Evolutionary conservation across 1,140 invertebrate species (phyloP), one percentile per base, ranked within the genome.

Genomic region (Agrypnia vestita): DNA sequence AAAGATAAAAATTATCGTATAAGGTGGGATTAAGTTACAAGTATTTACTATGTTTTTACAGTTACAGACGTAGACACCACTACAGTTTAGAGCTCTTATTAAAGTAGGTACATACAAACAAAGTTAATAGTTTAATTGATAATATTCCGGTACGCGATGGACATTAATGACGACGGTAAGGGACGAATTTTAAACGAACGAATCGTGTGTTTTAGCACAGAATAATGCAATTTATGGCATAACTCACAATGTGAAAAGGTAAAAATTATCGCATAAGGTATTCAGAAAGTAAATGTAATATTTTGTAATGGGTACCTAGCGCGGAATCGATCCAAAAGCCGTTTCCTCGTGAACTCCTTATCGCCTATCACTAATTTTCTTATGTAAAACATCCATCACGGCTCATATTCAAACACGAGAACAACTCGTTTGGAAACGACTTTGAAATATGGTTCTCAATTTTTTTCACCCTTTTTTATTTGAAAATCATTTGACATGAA

Each of bases 321-420:
- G 8, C 4, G 11, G 61, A 7, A 64, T 64, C 61, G 61, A 64
- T 64, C 61, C 61, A 25, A 64, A 64, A 64, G 35, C 61, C 35
- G 13, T 64, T 64, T 19, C 61, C 61, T 64, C 3, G 67, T 47
- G 46, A 12, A n/a, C 35, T 64, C 51, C 69, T 83, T 83, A 83
- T 83, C 81, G 75, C 59, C 44, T 59, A 75, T 78, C 79, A 61
- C 76, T 83, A 80, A 83, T 80, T 83, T 80, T 78, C 78, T 78
- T 80, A 78, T 83, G 81, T 83, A 83, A 83, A 83, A 80, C 81
- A 80, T 80, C 81, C 78, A 80, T 80, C 81, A 80, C 49, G 25
- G 61, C 62, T 44, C 73, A 62, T 74, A 75, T 69, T 69, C 72
- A 25, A 78, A 56, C 81, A 83, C 81, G 81, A 77, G 76, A 83